Evolutionary conservation across 2,113 vertebrate species (phyloP).

Genomic region (Cryptomyrus ogoouensis): DNA sequence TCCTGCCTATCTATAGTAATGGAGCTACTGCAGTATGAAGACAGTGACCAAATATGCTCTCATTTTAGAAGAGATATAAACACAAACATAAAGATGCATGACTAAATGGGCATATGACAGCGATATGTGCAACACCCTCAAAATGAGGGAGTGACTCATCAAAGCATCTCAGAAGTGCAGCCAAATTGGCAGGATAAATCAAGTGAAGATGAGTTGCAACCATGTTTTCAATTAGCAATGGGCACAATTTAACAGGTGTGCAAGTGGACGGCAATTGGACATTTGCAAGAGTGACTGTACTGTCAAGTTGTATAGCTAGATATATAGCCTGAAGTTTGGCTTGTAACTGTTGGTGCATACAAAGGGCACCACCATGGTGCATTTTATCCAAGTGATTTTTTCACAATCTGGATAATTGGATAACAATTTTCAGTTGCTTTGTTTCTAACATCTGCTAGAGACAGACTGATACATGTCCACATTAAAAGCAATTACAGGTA

Average conservation of each 20-base stretch:
- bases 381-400: neutral
- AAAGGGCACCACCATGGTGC: neutral
- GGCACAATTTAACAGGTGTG: neutral
- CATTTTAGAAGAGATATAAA: neutral
- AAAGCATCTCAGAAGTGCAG: neutral
- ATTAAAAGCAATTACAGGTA: neutral
- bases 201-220: neutral
- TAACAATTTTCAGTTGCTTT: neutral
- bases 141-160: neutral
- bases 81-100: neutral
- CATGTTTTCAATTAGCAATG: neutral
- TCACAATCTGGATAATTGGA: neutral
- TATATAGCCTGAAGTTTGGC: neutral
- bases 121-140: neutral
- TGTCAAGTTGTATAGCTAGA: neutral
- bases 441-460: neutral
- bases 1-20: neutral
- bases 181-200: neutral
- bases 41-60: neutral
- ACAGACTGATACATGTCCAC: neutral
- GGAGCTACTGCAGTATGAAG: neutral
- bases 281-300: neutral
- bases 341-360: neutral
- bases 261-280: neutral
- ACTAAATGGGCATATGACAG: neutral